Base-by-base conservation (phyloP, 2,113 vertebrate species). In the Halichoerus grypus region DNA sequence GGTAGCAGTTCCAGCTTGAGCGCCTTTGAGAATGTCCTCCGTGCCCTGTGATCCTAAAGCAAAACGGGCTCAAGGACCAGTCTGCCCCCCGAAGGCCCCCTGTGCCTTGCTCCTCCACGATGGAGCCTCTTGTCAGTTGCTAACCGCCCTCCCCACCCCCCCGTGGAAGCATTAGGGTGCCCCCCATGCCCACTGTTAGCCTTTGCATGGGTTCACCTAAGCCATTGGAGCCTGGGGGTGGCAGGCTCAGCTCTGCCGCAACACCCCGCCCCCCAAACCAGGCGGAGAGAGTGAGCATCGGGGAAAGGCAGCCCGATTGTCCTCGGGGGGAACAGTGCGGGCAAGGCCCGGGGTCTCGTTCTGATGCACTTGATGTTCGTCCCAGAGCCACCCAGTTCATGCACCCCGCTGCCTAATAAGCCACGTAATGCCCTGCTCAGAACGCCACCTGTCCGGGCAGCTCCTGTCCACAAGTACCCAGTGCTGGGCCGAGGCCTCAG, bases 351-450 rank as follows among this genome's bases (percentile, higher is more conserved):
- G 4, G 10, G 3, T 57, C 86, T 21, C 8, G 10, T n/a, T 46
- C 65, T 33, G 1, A 16, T 4, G 14, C 24, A 0, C 10, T 6
- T 1, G 16, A 8, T 4, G 16, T 26, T 46, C 1, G n/a, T 42
- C 72, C 18, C 61, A 1, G 46, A 4, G n/a, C 28, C 4, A 1
- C 39, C 5, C 24, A 59, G n/a, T 4, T 24, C 22, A 0, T 8
- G 31, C 18, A 15, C 16, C 7, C 39, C 0, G 5, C 21, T 19
- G 11, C 36, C 42, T 59, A 5, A 0, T 2, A 39, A 18, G 13
- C 88, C 39, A 2, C 7, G 0, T 28, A 3, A 10, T 15, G 10
- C 19, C 55, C 3, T 16, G n/a, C 46, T 49, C 7, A 1, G 24
- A 63, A 57, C 2, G 55, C 39, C 5, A 6, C 46, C 59, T 31